Evolutionary conservation across 1,140 invertebrate species (phyloP).

Genomic region (Papilio polyxenes): DNA sequence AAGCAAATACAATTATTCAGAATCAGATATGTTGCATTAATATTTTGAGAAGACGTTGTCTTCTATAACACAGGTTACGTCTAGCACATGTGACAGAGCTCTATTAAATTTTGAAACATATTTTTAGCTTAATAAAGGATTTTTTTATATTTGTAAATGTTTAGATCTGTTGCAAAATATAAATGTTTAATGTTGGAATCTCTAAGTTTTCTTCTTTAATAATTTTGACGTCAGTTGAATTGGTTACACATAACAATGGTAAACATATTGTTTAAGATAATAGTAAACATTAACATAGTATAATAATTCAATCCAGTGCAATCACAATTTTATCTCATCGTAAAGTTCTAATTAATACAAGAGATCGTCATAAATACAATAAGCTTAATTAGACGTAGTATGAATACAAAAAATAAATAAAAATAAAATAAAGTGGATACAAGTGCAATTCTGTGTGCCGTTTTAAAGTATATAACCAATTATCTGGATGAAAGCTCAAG

Average conservation of each 20-base stretch:
- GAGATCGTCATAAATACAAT: not conserved
- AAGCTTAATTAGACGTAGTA: not conserved
- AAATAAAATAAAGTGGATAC: not conserved
- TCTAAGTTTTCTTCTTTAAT: too few species aligned
- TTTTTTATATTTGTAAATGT: too few species aligned
- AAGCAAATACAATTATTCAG: not conserved
- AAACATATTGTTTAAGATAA: too few species aligned
- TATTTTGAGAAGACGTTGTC: too few species aligned
- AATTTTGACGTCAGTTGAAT: too few species aligned
- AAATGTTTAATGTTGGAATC: too few species aligned
- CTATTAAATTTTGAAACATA: too few species aligned
- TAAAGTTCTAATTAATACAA: not conserved
- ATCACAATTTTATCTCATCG: not conserved
- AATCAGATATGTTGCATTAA: not conserved
- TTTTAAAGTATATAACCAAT: slow-evolving; percentile 12
- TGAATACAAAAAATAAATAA: not conserved
- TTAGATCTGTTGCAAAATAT: too few species aligned
- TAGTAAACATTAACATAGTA: not conserved
- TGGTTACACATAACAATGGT: too few species aligned
- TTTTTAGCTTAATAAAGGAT: too few species aligned
- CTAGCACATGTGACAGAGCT: too few species aligned
- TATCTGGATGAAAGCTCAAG: not conserved
- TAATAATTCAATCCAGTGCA: not conserved
- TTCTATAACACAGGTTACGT: too few species aligned
- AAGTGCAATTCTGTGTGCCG: not conserved